Evolutionary conservation across 1,140 invertebrate genomes (phyloP), one percentile per base, ranked within the genome.

Genomic region (Drosophila setifemur): DNA sequence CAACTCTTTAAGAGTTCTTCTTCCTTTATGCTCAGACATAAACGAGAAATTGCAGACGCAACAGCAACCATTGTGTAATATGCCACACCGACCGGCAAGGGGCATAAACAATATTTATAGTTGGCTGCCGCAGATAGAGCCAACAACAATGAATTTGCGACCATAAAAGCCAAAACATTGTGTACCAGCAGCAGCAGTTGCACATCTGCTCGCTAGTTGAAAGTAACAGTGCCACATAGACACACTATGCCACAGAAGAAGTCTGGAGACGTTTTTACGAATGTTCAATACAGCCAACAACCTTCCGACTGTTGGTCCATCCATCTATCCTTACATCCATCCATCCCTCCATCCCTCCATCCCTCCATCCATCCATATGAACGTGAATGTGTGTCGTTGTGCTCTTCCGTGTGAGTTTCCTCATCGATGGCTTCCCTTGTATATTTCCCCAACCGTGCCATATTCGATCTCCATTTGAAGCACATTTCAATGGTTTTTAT

Each of bases 401-500:
- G 29, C 29, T 1, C 37, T 8, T 9, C 26, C 23, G 7, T n/a
- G n/a, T n/a, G n/a, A 16, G 18, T 19, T 37, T 39, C 42, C 57
- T 6, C 33, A 29, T 66, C 25, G 33, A 49, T 40, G 45, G 66
- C 39, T 43, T 29, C 29, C 5, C 29, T 33, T 19, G 9, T 28
- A 1, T 18, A 11, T 12, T 28, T 2, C 33, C 33, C 12, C 33
- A 12, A 9, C 12, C 54, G 28, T 40, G 54, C 39, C 47, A 63
- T 60, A 61, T 83, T 83, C 50, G 47, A 73, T 82, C 53, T 73
- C 45, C 70, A 85, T 70, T 79, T 74, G 79, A 79, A 79, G 74
- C 81, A 83, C 79, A 83, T 85, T 79, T 79, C 79, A 83, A 79
- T 83, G 79, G 79, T 75, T 85, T 85, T 85, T 85, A 85, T 86